Conservation (phyloP, 2,888 invertebrate genomes). For the Poecilus cupreus region DNA sequence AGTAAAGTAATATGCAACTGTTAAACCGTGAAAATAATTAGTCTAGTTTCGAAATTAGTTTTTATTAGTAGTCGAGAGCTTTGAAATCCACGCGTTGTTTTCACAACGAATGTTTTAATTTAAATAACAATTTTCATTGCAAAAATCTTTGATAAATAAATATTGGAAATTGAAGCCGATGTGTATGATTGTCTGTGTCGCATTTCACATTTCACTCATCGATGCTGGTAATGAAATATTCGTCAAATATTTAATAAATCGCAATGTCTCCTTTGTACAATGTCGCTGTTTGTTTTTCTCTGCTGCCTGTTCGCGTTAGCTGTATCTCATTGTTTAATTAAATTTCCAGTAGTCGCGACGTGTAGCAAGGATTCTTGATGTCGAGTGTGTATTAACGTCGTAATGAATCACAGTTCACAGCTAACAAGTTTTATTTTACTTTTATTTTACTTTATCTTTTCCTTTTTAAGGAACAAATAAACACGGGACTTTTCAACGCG, state of each 20-base stretch:
- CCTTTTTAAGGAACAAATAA: conserved; percentile 39
- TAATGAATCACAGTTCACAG: conserved; percentile 52
- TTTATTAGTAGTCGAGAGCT: conserved; percentile 10
- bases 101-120: background rate
- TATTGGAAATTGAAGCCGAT: background rate
- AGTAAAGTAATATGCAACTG: conserved; percentile 25
- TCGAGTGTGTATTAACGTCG: conserved; percentile 52
- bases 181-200: background rate
- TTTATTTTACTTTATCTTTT: conserved; percentile 28
- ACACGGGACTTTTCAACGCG: conserved; percentile 15
- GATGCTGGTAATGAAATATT: conserved; percentile 13
- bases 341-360: conserved; percentile 56
- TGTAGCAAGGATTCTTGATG: conserved; percentile 53
- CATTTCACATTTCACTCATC: background rate
- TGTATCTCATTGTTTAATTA: conserved; percentile 58
- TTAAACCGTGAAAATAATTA: conserved; percentile 39
- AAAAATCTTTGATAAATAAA: background rate
- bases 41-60: conserved; percentile 27
- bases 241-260: conserved; percentile 37
- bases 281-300: conserved; percentile 1
- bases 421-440: conserved; percentile 48
- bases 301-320: conserved; percentile 9
- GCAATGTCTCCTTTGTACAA: conserved; percentile 9
- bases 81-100: background rate
- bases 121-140: background rate